Evolutionary conservation across 2,888 invertebrate genomes (phyloP), one percentile per base, ranked within the genome.

Genomic region (Phorcus lineatus): DNA sequence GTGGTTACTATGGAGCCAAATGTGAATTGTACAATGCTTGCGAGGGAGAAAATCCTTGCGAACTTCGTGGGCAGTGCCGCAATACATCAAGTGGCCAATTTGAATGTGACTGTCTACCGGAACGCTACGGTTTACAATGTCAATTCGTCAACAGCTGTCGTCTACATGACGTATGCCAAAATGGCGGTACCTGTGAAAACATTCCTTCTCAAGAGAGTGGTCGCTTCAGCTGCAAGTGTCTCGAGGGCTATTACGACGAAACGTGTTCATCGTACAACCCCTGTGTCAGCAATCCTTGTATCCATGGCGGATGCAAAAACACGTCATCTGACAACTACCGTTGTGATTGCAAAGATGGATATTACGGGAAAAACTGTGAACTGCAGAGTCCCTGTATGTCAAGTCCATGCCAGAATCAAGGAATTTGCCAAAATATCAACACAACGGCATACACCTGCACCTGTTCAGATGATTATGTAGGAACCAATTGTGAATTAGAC

Each of bases 71-170:
- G 17, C 76, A 62, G 0, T 88, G 88, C 70, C 55, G 53, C n/a
- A 86, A 86, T 76, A 77, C 40, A 1, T 77, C 84, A 0, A 81
- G 84, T 19, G 31, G n/a, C 2, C 80, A 84, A 6, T 91, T 85
- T 80, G 57, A 57, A 28, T 92, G 92, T 74, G 74, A 82, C 6
- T 92, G 92, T 82, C 62, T 83, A 6, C 78, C 74, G 0, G 89
- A 88, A n/a, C 86, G 88, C 78, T 90, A 84, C 40, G 92, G 91
- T 1, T 78, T 82, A 22, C 84, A 84, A 6, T 92, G 92, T 83
- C 85, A 90, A 78, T 76, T 83, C 13, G 78, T 88, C 40, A 83
- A 91, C 81, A 87, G 87, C 57, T 92, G 92, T 78, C 82, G 81
- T n/a, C 62, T 84, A 0, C 47, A 47, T 13, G 74, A 81, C 7